phyloP scores from a whole-genome alignment of 2,797 vertebrate genomes.

The Acomys russatus region DNA sequence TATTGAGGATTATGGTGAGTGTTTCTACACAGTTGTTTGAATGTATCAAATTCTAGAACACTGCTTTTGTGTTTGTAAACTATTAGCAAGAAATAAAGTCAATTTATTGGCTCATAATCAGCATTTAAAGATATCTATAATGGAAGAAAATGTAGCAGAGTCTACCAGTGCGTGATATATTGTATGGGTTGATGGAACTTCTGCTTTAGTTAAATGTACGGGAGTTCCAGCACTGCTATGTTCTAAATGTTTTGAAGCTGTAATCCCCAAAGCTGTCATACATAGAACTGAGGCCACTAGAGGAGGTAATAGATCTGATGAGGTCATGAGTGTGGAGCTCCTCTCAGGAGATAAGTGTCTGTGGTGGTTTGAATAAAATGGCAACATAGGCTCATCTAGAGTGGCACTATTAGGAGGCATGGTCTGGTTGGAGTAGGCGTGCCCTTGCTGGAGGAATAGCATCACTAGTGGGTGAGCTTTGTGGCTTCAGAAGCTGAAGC shows the following conservation, averaged over 20 bases:
- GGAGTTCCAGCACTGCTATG: neutral
- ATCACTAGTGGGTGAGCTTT: neutral
- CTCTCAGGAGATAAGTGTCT: neutral
- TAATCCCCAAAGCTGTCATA: neutral
- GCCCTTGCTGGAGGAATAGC: neutral
- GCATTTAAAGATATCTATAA: slow-evolving; percentile 16
- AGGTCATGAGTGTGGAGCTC: neutral
- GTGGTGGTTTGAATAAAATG: neutral
- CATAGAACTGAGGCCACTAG: neutral
- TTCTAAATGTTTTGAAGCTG: neutral
- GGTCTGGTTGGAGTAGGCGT: no score
- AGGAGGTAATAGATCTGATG: neutral
- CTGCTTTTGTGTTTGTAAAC: slow-evolving; percentile 47
- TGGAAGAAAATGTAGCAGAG: slow-evolving; percentile 22
- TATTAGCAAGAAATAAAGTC: slow-evolving; percentile 54
- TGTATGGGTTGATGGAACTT: neutral
- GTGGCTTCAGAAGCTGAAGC: neutral
- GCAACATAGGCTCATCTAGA: neutral
- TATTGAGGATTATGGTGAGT: neutral
- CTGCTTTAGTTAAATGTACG: neutral
- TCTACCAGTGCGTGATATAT: neutral
- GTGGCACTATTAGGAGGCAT: neutral
- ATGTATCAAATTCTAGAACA: slow-evolving; percentile 10
- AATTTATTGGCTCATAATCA: slow-evolving; percentile 45
- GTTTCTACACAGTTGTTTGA: slow-evolving; percentile 60